A percentile compares a stretch with the other conserved stretches of the same genome.
phyloP scores from a whole-genome alignment of 2,888 invertebrate genomes.

The Athetis lepigone region DNA sequence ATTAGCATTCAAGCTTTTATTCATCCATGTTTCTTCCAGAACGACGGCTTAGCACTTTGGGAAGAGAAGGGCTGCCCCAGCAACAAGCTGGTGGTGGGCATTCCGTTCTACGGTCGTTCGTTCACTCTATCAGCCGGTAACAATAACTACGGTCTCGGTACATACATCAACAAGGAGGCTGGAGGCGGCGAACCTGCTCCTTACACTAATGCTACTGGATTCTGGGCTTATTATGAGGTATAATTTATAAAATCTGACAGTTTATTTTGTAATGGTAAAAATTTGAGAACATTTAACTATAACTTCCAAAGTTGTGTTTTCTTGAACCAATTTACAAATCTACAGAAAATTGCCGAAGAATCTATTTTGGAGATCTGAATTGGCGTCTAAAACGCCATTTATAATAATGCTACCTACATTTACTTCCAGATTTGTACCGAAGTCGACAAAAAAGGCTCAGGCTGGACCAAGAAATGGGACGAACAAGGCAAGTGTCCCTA shows the following conservation, averaged over 20 bases:
- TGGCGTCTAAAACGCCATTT: too few relatives aligned
- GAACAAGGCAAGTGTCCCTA: constrained; percentile 95
- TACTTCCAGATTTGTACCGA: constrained; percentile 93
- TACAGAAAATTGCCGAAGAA: constrained; percentile 11
- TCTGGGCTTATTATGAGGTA: constrained; percentile 96
- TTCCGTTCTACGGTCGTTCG: constrained; percentile 97
- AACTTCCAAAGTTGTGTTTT: not conserved
- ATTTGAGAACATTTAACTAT: too few relatives aligned
- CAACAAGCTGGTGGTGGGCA: constrained; percentile 96
- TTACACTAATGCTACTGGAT: constrained; percentile 96
- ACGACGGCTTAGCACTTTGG: constrained; percentile 96
- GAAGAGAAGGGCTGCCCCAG: constrained; percentile 96
- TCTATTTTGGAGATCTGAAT: not conserved
- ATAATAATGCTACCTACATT: not conserved
- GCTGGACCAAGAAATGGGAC: constrained; percentile 96
- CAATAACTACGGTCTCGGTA: constrained; percentile 95
- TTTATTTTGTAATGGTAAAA: too few relatives aligned
- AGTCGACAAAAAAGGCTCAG: constrained; percentile 92
- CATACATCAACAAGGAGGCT: constrained; percentile 97
- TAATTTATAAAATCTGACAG: constrained; percentile 55
- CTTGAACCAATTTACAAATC: not conserved
- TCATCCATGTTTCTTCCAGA: constrained; percentile 92
- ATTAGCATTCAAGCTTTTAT: too few relatives aligned
- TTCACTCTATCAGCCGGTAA: constrained; percentile 95
- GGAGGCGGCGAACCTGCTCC: constrained; percentile 96